phyloP scores from a whole-genome alignment of 1,140 invertebrate species.

The Argopecten irradians region DNA sequence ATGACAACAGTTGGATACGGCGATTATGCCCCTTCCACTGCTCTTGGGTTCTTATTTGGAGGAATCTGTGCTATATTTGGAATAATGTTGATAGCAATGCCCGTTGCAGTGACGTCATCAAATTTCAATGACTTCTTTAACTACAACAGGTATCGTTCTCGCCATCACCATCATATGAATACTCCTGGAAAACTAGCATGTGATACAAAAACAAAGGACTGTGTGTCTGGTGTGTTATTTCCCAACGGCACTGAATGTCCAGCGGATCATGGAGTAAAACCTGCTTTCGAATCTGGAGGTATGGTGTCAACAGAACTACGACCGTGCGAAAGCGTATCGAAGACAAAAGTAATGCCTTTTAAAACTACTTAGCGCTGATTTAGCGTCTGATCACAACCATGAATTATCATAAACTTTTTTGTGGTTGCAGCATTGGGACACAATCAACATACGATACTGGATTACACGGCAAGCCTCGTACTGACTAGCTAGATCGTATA shows the following conservation, averaged over 20 bases:
- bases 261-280: neutral
- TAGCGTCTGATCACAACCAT: no score
- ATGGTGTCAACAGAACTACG: neutral
- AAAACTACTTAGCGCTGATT: no score
- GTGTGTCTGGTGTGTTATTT: neutral
- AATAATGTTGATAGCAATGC: constrained; percentile 99
- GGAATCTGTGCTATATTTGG: constrained; percentile 95
- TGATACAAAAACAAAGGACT: neutral
- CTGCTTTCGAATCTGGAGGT: neutral
- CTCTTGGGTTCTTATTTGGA: constrained; percentile 65
- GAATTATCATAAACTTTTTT: no score
- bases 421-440: no score
- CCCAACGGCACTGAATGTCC: neutral
- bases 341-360: neutral
- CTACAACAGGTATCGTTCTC: constrained; percentile 26
- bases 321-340: neutral
- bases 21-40: constrained; percentile 70
- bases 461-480: no score
- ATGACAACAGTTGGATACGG: constrained; percentile 79
- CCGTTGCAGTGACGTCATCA: constrained; percentile 83
- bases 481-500: no score
- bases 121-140: constrained; percentile 75
- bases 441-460: no score
- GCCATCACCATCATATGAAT: neutral
- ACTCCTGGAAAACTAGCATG: neutral